These are phyloP conservation scores for Monoplex corrugatus DNA, from an alignment of 2,888 invertebrate genomes.

Conservation along the genomic window DNA sequence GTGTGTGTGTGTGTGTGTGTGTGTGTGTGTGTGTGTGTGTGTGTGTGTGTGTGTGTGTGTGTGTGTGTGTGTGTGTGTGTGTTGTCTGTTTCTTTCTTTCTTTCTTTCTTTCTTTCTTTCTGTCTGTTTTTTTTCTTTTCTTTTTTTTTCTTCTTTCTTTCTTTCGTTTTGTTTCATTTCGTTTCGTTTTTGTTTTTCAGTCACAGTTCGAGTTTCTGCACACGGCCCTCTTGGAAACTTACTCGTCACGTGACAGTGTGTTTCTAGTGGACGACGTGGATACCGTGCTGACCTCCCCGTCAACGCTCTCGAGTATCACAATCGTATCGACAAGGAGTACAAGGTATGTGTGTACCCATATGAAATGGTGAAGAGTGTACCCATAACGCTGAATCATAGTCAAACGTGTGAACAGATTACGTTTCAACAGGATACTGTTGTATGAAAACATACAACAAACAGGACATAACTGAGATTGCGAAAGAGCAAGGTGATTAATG, in stretches of 20 bases:
- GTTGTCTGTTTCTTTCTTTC: background rate
- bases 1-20: too few relatives aligned
- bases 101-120: background rate
- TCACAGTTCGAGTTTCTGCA: slow-evolving; percentile 13
- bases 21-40: too few relatives aligned
- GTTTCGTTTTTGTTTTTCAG: too few relatives aligned
- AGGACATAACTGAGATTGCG: too few relatives aligned
- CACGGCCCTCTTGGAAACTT: slow-evolving; percentile 17
- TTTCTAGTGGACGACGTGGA: background rate
- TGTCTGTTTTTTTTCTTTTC: background rate
- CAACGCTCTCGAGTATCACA: background rate
- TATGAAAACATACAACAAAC: too few relatives aligned
- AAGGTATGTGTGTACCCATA: background rate
- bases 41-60: too few relatives aligned
- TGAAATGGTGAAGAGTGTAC: too few relatives aligned
- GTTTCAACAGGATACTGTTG: too few relatives aligned
- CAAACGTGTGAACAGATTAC: too few relatives aligned
- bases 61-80: background rate
- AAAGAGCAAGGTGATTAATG: too few relatives aligned
- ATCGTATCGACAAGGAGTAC: background rate
- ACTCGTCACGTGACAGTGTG: background rate
- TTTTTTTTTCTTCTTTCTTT: background rate
- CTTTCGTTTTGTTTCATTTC: too few relatives aligned
- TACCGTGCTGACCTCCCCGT: background rate
- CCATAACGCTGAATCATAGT: too few relatives aligned